Evolutionary conservation across 2,888 invertebrate species (phyloP), one percentile per base, ranked within the genome.

Genomic region (Lobophora halterata): DNA sequence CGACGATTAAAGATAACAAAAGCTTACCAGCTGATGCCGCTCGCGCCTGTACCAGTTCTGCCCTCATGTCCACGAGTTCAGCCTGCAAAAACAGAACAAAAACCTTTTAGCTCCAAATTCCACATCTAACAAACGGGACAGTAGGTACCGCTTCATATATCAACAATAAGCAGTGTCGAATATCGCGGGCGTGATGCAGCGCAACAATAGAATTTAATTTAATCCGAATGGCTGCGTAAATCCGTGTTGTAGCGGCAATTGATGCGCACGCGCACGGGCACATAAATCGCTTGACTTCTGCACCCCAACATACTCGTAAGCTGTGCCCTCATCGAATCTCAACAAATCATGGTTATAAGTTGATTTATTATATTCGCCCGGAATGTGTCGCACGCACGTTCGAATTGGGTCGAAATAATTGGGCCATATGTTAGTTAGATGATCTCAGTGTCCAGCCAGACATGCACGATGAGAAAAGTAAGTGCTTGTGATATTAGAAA

Each of bases 31-130:
- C 66, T 43, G 75, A 65, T 17, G 71, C 73, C 6, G 93, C 91
- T 63, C 91, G 88, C 6, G 93, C 90, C 55, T 94, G 93, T 30
- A 91, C 90, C 58, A 95, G 73, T 67, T 95, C 93, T 33, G 92
- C 90, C 58, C 93, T 90, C 87, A 93, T 89, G 63, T 93, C 91
- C 33, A 93, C 90, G 50, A 95, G 80, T 77, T 95, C 95, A 38
- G 95, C 94, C 95, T 95, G 86, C 32, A 69, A 80, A 71, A 61
- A 71, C 36, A 37, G 30, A 60, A 58, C 58, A 58, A 55, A 56
- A 54, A 51, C 40, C 11, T 37, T 42, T 51, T 64, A 62, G 60
- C 53, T 50, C 40, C 37, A 17, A 49, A 50, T 40, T 49, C 47
- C 49, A 52, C 61, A 57, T 55, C 52, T 35, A 54, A 60, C 58